Conservation (phyloP, 2,888 invertebrate species). For the Ceramica pisi region DNA sequence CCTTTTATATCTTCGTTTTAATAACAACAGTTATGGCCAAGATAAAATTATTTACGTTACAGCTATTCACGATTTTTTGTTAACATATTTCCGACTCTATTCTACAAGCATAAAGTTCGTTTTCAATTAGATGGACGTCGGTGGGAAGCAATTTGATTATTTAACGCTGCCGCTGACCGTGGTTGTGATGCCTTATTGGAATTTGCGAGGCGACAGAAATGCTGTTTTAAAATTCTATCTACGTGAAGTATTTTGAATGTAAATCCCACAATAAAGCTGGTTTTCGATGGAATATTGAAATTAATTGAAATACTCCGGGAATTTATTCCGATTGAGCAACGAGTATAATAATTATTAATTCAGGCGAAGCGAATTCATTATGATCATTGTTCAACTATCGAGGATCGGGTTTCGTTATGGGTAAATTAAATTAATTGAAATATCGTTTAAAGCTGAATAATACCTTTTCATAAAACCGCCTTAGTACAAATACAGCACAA, state of each 20-base stretch:
- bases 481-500: neutral
- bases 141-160: constrained; percentile 55
- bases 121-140: constrained; percentile 8
- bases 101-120: neutral
- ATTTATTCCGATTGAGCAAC: neutral
- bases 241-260: constrained; percentile 7
- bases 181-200: constrained; percentile 47
- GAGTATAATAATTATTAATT: neutral
- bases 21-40: constrained; percentile 57
- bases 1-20: constrained; percentile 57
- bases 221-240: constrained; percentile 34
- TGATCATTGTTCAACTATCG: neutral
- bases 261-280: constrained; percentile 1
- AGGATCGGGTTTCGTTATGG: neutral
- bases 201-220: constrained; percentile 25
- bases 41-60: constrained; percentile 60
- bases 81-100: constrained; percentile 28
- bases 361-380: neutral
- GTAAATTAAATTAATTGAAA: neutral
- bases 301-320: neutral
- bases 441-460: neutral
- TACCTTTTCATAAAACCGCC: neutral
- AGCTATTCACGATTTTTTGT: constrained; percentile 27
- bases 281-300: neutral
- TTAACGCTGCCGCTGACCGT: constrained; percentile 50